phyloP scores from a whole-genome alignment of 2,888 invertebrate genomes.

The Capitulum mitella region DNA sequence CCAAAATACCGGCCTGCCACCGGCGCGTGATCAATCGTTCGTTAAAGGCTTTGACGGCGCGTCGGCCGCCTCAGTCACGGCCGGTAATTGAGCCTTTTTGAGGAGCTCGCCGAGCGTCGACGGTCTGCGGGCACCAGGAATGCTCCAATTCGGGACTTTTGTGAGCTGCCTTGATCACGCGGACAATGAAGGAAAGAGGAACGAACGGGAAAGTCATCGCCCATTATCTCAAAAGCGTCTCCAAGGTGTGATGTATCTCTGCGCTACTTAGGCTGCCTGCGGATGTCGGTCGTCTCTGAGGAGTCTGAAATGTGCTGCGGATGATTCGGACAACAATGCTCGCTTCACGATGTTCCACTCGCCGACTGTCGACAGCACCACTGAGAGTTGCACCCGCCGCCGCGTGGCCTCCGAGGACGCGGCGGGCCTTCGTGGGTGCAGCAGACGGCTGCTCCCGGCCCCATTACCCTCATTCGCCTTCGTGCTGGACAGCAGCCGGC shows the following conservation, averaged over 20 bases:
- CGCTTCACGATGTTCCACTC: too few species aligned
- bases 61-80: neutral
- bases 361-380: too few species aligned
- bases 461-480: neutral
- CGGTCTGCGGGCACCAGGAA: neutral
- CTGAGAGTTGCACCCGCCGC: too few species aligned
- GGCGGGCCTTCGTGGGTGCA: neutral
- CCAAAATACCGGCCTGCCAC: neutral
- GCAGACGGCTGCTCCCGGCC: neutral
- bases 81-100: neutral
- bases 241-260: too few species aligned
- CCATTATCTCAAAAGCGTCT: too few species aligned
- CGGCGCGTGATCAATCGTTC: neutral
- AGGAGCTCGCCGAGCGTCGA: neutral
- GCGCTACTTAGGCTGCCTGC: too few species aligned
- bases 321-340: too few species aligned
- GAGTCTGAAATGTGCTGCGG: too few species aligned
- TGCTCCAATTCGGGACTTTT: neutral
- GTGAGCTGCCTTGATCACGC: too few species aligned
- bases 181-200: neutral
- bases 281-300: too few species aligned
- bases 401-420: too few species aligned
- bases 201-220: neutral
- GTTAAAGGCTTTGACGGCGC: neutral
- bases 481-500: neutral